A percentile compares a stretch with the other conserved stretches of the same genome.
Conservation (phyloP, 2,888 invertebrate species). For the Drosophila affinis region DNA sequence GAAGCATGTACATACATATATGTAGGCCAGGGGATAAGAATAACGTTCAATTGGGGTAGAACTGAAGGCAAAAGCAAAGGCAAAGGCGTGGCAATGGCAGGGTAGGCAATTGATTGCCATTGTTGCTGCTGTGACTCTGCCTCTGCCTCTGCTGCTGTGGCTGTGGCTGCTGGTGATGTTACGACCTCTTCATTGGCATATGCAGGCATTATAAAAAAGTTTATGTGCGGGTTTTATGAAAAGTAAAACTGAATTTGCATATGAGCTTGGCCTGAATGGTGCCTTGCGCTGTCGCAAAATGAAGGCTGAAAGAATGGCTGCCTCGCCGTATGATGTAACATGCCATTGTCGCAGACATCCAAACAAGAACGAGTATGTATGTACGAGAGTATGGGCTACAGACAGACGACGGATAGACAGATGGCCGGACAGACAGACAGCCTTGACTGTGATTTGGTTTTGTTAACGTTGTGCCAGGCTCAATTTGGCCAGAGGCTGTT, state of each 20-base stretch:
- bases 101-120: constrained; percentile 10
- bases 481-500: constrained; percentile 43
- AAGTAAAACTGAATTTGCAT: constrained; percentile 63
- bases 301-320: too few species aligned
- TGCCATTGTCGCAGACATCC: constrained; percentile 36
- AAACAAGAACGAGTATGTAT: too few species aligned
- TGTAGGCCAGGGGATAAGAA: constrained; percentile 1
- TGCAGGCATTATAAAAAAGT: constrained; percentile 55
- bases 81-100: background rate
- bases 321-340: constrained; percentile 23
- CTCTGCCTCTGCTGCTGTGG: background rate
- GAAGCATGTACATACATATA: background rate
- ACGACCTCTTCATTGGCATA: constrained; percentile 46
- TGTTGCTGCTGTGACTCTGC: background rate
- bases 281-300: too few species aligned
- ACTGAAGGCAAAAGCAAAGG: background rate
- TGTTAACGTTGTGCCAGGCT: constrained; percentile 47
- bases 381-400: background rate
- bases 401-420: background rate
- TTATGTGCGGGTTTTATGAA: constrained; percentile 66
- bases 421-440: constrained; percentile 9
- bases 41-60: constrained; percentile 14
- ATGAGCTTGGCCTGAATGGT: constrained; percentile 32
- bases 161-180: constrained; percentile 6
- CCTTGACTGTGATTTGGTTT: constrained; percentile 42